A percentile compares a stretch with the other conserved stretches of the same genome.
These are phyloP conservation scores for Allophyes oxyacanthae DNA, from an alignment of 2,888 invertebrate species.

Conservation along the genomic window DNA sequence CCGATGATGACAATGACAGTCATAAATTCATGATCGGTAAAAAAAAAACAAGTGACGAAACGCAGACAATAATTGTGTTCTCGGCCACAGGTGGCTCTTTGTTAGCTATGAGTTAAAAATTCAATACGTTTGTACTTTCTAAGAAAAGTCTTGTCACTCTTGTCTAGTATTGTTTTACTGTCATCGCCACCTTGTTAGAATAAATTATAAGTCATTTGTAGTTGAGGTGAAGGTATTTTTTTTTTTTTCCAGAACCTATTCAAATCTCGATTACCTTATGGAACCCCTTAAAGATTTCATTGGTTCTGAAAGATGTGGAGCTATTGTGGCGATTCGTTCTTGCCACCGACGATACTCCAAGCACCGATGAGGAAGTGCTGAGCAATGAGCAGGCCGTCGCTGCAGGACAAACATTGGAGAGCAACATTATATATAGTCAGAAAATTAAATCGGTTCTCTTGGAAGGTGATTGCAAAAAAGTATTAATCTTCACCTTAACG, in stretches of 20 bases:
- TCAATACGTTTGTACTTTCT: too few relatives aligned
- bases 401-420: slow-evolving; percentile 70
- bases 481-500: slow-evolving; percentile 92
- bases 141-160: too few relatives aligned
- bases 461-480: slow-evolving; percentile 90
- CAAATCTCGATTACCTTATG: slow-evolving; percentile 93
- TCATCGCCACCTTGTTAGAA: too few relatives aligned
- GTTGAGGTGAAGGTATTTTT: slow-evolving; percentile 1
- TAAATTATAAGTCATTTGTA: too few relatives aligned
- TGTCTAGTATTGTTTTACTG: too few relatives aligned
- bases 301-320: slow-evolving; percentile 92
- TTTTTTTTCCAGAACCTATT: slow-evolving; percentile 91
- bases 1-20: too few relatives aligned
- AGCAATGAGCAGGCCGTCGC: slow-evolving; percentile 77
- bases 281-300: slow-evolving; percentile 93
- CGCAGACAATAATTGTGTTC: too few relatives aligned
- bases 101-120: too few relatives aligned
- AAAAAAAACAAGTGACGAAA: too few relatives aligned
- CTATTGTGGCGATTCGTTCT: slow-evolving; percentile 92
- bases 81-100: too few relatives aligned
- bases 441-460: slow-evolving; percentile 88
- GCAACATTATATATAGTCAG: slow-evolving; percentile 87
- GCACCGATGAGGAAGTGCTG: slow-evolving; percentile 58
- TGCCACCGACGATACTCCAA: slow-evolving; percentile 63
- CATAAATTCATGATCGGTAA: too few relatives aligned